Base-by-base conservation (phyloP, 2,797 vertebrate genomes). In the Triplophysa yarkandensis region DNA sequence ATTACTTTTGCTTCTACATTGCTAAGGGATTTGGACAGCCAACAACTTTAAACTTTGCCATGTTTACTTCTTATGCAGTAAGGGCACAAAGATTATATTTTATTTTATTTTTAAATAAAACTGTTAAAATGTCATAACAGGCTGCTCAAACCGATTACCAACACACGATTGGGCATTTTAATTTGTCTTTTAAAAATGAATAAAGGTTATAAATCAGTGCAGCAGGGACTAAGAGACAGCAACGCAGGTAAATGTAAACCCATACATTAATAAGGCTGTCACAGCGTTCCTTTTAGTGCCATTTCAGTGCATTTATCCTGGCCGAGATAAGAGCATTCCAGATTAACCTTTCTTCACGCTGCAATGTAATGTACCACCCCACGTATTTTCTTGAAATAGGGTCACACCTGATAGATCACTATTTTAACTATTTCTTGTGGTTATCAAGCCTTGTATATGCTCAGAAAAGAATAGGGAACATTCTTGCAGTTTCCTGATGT, bases 261-360 rank as follows among this genome's bases (percentile, higher is more conserved):
- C 25, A 77, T 62, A 77, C 28, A 74, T 74, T 57, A 74, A 44
- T 65, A 30, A 17, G 2, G 19, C 50, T 63, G 60, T 64, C 36
- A 30, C 43, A 57, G 16, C n/a, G 14, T 28, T 75, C 55, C 54
- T 67, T 60, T 64, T 60, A 32, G 43, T 75, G 30, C 7, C 3
- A 30, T 64, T 55, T 57, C 27, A 55, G 13, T 36, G 48, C 8
- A 2, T 46, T 61, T 57, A 3, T 4, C 50, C 23, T 32, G 32
- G 23, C 32, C 13, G 43, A 52, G 65, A 76, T 68, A 73, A 62
- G 6, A 57, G 48, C 36, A 50, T 23, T 50, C 3, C 4, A 55
- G 64, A 48, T 68, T 0, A 74, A 44, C 27, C 19, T 73, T 64
- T 43, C 5, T 16, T 64, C 63, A 16, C 65, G 61, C 11, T 1